Percentiles rank a stretch among this genome's conserved stretches.
Evolutionary conservation across 2,113 vertebrate genomes (phyloP).

Genomic region (Marmota monax): DNA sequence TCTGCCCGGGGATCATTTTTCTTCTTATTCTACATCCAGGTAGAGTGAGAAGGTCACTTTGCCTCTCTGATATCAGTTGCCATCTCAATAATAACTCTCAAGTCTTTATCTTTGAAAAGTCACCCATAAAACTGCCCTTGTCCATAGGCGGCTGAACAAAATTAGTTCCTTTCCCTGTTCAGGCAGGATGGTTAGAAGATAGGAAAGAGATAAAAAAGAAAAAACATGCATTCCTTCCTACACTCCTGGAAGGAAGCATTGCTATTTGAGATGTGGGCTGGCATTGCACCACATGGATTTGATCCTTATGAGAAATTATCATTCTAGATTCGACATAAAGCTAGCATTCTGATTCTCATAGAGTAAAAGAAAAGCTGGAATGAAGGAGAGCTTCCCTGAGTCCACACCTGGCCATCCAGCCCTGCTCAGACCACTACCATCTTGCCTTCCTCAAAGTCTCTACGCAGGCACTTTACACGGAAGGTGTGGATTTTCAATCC

Average conservation of each 20-base stretch:
- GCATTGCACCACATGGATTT: background rate
- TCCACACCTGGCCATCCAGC: fast-evolving
- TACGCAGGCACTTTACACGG: background rate
- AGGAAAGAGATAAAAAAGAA: background rate
- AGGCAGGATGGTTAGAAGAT: background rate
- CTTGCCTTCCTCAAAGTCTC: background rate
- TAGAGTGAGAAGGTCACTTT: background rate
- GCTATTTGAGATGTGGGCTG: background rate
- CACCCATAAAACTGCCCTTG: background rate
- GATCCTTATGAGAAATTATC: background rate
- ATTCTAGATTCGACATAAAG: background rate
- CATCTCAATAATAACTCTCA: background rate
- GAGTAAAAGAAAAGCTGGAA: background rate
- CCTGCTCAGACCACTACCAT: background rate
- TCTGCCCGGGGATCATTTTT: background rate
- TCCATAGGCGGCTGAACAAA: background rate
- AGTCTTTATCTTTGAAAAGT: background rate
- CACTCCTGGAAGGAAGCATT: background rate
- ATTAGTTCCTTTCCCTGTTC: background rate
- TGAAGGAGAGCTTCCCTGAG: background rate
- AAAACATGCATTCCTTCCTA: background rate
- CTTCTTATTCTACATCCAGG: background rate
- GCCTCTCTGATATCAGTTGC: background rate
- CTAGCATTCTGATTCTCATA: background rate
- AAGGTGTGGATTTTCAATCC: background rate